Percentiles rank a stretch among this genome's conserved stretches.
phyloP scores from a whole-genome alignment of 92 coral and sea anemone species.

The Zoanthus sociatus region DNA sequence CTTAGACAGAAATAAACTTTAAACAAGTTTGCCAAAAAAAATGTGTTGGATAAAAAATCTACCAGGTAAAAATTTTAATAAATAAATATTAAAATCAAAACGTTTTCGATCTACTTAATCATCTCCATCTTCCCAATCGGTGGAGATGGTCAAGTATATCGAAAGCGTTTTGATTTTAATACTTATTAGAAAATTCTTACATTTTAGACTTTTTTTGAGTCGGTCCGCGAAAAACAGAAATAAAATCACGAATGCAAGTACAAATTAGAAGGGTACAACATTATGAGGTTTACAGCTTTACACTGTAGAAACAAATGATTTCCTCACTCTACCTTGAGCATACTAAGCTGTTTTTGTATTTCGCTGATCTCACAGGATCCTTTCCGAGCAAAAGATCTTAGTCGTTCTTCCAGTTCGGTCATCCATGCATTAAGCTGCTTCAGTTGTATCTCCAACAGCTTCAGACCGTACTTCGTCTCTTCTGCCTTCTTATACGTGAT shows the following conservation, averaged over 20 bases:
- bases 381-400: slow-evolving; percentile 61
- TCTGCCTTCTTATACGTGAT: slow-evolving; percentile 98
- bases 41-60: too few species aligned
- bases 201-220: too few species aligned
- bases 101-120: too few species aligned
- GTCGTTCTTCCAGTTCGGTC: slow-evolving; percentile 82
- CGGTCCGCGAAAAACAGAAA: too few species aligned
- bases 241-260: neutral
- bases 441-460: slow-evolving; percentile 88
- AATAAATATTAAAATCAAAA: too few species aligned
- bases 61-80: too few species aligned
- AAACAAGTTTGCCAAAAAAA: too few species aligned
- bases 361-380: slow-evolving; percentile 80
- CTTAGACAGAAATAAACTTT: too few species aligned
- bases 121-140: too few species aligned
- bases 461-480: slow-evolving; percentile 92
- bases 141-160: too few species aligned
- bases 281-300: neutral
- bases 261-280: neutral
- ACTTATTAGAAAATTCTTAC: too few species aligned
- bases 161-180: too few species aligned
- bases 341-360: slow-evolving; percentile 77
- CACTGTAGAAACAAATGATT: neutral
- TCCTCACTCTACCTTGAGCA: slow-evolving; percentile 73
- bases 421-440: slow-evolving; percentile 96